Base-by-base conservation (phyloP, 2,113 vertebrate genomes). In the Phalacrocorax aristotelis region DNA sequence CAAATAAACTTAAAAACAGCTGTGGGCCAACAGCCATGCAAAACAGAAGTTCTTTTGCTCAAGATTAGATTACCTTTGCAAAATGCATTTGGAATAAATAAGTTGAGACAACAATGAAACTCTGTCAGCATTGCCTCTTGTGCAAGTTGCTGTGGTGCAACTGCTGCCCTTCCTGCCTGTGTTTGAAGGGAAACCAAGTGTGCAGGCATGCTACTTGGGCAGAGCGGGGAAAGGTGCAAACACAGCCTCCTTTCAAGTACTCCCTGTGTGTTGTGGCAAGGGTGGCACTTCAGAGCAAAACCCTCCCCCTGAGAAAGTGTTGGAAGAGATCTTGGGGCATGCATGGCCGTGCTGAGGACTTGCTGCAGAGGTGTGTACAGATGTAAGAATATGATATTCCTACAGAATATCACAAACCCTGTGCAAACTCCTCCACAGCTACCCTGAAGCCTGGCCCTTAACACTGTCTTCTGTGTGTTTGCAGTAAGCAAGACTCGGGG, bases 301-400 rank as follows among this genome's bases (percentile, higher is more conserved):
- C 32, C 44, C 2, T 70, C 8, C 29, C 12, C 52, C 48, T 4
- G 13, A 51, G 27, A 25, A 29, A 29, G 34, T 2, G 15, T 20
- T 77, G 71, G 32, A 38, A 49, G 54, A 49, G 72, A 7, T 49
- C 34, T 22, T 14, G 51, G 55, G 19, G 34, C 6, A 1, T 1
- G 8, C 4, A 1, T 0, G 4, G 68, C 65, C 0, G 0, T 23
- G 61, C 30, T 42, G 7, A 42, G 62, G 75, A 9, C 12, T 23
- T 11, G 20, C 60, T 29, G 27, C 0, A 2, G 52, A 26, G 36
- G 46, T 17, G 48, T 4, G n/a, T 29, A 60, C 38, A 38, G 38
- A 38, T 38, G 38, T 38, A 38, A 38, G 38, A 38, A 38, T 10
- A 38, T 38, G 10, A 38, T 38, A 38, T 38, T 38, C 38, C 38